Percentiles rank a stretch among this genome's conserved stretches.
phyloP scores from a whole-genome alignment of 2,113 vertebrate genomes.

The Hystrix cristata region DNA sequence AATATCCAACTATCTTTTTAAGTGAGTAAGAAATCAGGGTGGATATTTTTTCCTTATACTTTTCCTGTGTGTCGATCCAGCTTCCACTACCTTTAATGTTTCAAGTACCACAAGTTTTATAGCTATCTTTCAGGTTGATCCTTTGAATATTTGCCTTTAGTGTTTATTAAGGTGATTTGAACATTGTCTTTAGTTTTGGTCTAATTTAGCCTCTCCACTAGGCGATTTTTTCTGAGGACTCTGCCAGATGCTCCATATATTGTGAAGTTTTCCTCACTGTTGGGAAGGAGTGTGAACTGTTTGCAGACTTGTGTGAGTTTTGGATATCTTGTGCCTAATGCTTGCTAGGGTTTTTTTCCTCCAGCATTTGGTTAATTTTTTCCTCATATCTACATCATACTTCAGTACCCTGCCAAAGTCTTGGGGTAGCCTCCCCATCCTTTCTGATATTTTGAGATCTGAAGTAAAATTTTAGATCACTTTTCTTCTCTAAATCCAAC shows the following conservation, averaged over 20 bases:
- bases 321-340: neutral
- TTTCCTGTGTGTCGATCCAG: neutral
- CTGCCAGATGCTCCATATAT: neutral
- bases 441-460: constrained; percentile 12
- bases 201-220: neutral
- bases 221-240: neutral
- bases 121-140: neutral
- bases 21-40: neutral
- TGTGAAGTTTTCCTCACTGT: neutral
- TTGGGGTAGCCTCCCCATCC: neutral
- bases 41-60: neutral
- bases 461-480: neutral
- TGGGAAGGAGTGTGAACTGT: neutral
- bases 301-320: neutral
- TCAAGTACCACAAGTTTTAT: neutral
- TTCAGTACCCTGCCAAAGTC: neutral
- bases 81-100: neutral
- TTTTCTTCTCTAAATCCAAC: neutral
- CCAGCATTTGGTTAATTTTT: neutral
- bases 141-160: constrained; percentile 8
- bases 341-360: neutral
- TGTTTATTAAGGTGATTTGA: neutral
- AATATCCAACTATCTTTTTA: neutral
- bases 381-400: neutral
- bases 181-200: neutral